Evolutionary conservation across 2,797 vertebrate species (phyloP).

Genomic region (Enteromius treurensis): DNA sequence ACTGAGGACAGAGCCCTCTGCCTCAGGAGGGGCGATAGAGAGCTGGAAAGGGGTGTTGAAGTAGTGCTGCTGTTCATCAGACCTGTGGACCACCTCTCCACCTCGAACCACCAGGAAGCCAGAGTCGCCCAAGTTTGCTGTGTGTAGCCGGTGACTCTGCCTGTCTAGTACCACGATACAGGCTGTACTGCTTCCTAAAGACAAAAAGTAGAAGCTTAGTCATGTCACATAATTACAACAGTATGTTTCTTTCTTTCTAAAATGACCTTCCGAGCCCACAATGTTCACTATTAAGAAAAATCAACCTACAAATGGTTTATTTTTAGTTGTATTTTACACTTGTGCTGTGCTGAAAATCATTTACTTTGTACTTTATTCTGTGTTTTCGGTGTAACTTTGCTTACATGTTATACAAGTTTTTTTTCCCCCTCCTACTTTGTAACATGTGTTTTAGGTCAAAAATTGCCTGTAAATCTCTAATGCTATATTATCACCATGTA

Average conservation of each 20-base stretch:
- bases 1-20: conserved; percentile 91
- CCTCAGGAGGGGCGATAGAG: conserved; percentile 93
- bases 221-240: background rate
- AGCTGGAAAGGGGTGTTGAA: conserved; percentile 99
- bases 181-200: conserved; percentile 93
- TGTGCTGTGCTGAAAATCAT: background rate
- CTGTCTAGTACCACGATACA: conserved; percentile 96
- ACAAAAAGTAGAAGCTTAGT: background rate
- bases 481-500: background rate
- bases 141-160: conserved; percentile 91
- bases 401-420: no score
- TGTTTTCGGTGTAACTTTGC: background rate
- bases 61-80: conserved; percentile 98
- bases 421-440: no score
- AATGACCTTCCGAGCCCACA: background rate
- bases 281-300: background rate
- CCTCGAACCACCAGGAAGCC: conserved; percentile 95
- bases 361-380: background rate
- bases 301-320: background rate
- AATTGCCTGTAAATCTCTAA: background rate
- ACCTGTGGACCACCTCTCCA: conserved; percentile 96
- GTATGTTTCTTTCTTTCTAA: background rate
- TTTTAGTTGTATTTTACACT: background rate
- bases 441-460: background rate
- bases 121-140: conserved; percentile 95